These are phyloP conservation scores for Papilio helenus DNA, from an alignment of 1,140 invertebrate genomes.

Conservation along the genomic window DNA sequence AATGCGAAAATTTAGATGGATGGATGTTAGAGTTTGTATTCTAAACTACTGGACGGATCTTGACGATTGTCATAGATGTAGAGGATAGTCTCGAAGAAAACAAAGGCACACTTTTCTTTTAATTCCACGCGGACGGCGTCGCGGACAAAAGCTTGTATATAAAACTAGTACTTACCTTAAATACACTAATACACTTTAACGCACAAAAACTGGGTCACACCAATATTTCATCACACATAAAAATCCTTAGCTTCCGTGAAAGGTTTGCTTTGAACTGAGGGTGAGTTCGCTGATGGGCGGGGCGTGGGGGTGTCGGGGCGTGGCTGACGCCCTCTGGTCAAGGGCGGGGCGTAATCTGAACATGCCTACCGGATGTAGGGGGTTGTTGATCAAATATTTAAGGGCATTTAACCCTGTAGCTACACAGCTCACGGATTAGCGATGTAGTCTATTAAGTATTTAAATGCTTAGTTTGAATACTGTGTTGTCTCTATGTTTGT, in stretches of 20 bases:
- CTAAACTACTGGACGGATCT: no score
- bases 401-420: neutral
- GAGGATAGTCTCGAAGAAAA: no score
- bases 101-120: no score
- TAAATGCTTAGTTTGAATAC: neutral
- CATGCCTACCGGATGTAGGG: no score
- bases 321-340: neutral
- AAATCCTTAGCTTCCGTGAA: slow-evolving; percentile 5
- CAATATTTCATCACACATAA: neutral
- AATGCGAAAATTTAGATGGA: no score
- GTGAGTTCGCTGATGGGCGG: neutral
- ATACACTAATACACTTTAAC: neutral
- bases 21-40: no score
- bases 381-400: neutral
- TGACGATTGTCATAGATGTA: no score
- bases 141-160: no score
- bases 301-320: neutral
- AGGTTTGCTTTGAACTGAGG: neutral
- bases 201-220: neutral
- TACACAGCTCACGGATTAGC: neutral
- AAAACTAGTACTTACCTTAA: neutral
- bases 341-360: neutral
- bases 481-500: neutral
- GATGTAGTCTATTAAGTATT: neutral
- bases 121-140: no score